Base-by-base conservation (phyloP, 1,140 invertebrate genomes). In the Varroa destructor region DNA sequence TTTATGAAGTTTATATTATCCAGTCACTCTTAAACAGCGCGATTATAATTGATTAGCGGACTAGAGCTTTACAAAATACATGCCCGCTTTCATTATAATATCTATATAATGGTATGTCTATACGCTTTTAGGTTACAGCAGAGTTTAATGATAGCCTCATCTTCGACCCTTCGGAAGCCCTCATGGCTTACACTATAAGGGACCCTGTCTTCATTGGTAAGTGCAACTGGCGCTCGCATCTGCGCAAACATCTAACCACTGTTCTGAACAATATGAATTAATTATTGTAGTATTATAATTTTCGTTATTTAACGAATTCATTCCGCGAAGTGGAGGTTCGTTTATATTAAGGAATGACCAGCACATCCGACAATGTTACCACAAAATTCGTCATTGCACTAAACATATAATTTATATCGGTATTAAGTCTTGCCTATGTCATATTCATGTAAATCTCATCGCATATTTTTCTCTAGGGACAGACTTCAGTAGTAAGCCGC, bases 161-260 rank as follows among this genome's bases (percentile, higher is more conserved):
- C 72, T 96, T 93, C 80, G 80, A 86, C 71, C 83, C 91, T 51
- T 74, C 87, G 77, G 86, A 88, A 76, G 79, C 80, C 37, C 81
- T 84, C 75, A 84, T 99, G 79, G 87, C 88, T 73, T 98, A 96
- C 78, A 89, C 90, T 0, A 87, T 98, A 71, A 84, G 95, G 42
- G 95, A 98, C 80, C 88, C 93, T 74, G 90, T 97, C 14, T 78
- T 81, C 57, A 81, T 82, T 76, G 79, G 79, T 76, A 82, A 76
- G 8, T 78, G 75, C 67, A 46, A 71, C 6, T 61, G 57, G 6
- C 42, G 5, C 8, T 8, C 57, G 73, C 71, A 72, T 58, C 12
- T 71, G 1, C 73, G 37, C 71, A 55, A 73, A 40, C 54, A 46
- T 70, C 51, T 73, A 57, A 73, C 43, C 25, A n/a, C 51, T 12